Base-by-base conservation (phyloP, 2,888 invertebrate species). In the Philereme vetulata region DNA sequence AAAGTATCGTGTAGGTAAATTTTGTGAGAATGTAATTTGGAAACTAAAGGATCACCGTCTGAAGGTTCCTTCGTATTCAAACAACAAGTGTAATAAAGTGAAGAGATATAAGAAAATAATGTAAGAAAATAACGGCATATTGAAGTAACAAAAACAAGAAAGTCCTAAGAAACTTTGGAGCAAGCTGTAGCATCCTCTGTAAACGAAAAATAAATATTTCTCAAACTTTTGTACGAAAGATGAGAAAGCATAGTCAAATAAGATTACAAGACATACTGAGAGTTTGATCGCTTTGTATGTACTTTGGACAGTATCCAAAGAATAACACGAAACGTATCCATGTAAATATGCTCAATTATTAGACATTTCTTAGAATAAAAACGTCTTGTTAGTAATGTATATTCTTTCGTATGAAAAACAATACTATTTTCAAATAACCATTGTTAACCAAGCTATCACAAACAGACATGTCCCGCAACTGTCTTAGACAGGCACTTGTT, bases 111-210 rank as follows among this genome's bases (percentile, higher is more conserved):
- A 44, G 44, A 11, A 10, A 6, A 10, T 11, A 6, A 44, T 4
- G 44, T 21, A 44, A 10, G 10, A 8, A 9, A n/a, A 44, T 44
- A 7, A 6, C 44, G 44, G 44, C 44, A 44, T 44, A 10, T 55
- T 43, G 21, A 38, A 46, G 32, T 46, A 52, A 53, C 59, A 55
- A 8, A 47, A 21, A 21, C 34, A 42, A 43, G 38, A 36, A 55
- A 55, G 46, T 40, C 35, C 4, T 44, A 0, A 49, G 40, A 43
- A 57, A 54, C 51, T 51, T 48, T 34, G 45, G 38, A 11, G 8
- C 43, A 50, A 59, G 40, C 33, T 52, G 52, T 52, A 36, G 33
- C 51, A 42, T 38, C 44, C 42, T 42, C 8, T 42, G 42, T 42
- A 42, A 42, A 42, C 7, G 42, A 42, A 44, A 10, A 44, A 44